Evolutionary conservation across 2,797 vertebrate genomes (phyloP).

Genomic region (Sebastiscus albofasciatus): DNA sequence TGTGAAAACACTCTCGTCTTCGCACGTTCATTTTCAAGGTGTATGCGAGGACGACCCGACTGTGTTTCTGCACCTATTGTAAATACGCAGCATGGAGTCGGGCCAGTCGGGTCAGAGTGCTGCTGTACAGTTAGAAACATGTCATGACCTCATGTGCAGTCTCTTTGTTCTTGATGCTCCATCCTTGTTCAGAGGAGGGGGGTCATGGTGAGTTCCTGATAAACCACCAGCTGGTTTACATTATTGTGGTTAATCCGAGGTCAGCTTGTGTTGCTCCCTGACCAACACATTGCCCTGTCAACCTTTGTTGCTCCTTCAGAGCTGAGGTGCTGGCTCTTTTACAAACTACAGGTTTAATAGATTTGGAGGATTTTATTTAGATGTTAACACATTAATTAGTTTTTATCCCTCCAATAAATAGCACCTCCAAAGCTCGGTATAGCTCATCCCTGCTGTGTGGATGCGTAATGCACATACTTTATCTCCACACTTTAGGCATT

Average conservation of each 20-base stretch:
- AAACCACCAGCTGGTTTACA: slow-evolving; percentile 66
- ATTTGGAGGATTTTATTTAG: slow-evolving; percentile 37
- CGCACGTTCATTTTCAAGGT: slow-evolving; percentile 19
- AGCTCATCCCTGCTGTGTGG: slow-evolving; percentile 34
- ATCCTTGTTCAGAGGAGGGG: slow-evolving; percentile 23
- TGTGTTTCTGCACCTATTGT: slow-evolving; percentile 1
- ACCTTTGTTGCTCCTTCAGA: slow-evolving; percentile 19
- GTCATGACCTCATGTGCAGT: slow-evolving; percentile 44
- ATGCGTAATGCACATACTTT: slow-evolving; percentile 17
- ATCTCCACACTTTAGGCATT: slow-evolving; percentile 15
- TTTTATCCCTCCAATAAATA: slow-evolving; percentile 38
- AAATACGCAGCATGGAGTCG: slow-evolving; percentile 27
- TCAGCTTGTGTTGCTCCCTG: slow-evolving; percentile 51
- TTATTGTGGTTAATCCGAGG: slow-evolving; percentile 61
- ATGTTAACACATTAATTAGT: slow-evolving; percentile 45
- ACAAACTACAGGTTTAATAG: slow-evolving; percentile 23
- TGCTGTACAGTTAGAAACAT: slow-evolving; percentile 34
- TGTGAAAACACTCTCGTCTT: slow-evolving; percentile 27
- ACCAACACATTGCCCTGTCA: slow-evolving; percentile 45
- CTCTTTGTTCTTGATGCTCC: slow-evolving; percentile 37
- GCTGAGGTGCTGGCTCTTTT: slow-evolving; percentile 12
- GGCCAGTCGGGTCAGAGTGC: slow-evolving; percentile 27
- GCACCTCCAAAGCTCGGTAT: slow-evolving; percentile 37
- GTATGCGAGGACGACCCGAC: slow-evolving; percentile 10
- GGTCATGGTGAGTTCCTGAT: slow-evolving; percentile 59